Conservation (phyloP, 2,113 vertebrate species). For the Stictonetta naevosa region DNA sequence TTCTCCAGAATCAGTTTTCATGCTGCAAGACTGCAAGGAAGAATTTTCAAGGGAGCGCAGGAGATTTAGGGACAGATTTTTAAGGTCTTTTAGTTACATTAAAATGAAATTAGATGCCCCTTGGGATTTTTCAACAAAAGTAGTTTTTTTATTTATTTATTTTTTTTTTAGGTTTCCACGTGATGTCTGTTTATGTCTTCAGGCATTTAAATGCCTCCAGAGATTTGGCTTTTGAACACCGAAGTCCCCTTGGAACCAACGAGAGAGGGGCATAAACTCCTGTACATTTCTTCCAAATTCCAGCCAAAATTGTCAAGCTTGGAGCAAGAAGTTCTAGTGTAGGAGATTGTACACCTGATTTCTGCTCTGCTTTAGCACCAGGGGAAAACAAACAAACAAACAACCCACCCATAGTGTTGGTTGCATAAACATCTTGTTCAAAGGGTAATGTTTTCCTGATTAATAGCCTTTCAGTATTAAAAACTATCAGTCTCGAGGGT, state of each 20-base stretch:
- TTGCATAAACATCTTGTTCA: constrained; percentile 49
- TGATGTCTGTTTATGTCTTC: background rate
- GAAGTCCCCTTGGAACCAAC: background rate
- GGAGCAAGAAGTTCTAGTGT: background rate
- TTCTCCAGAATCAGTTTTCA: constrained; percentile 37
- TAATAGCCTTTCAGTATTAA: constrained; percentile 47
- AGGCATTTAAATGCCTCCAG: constrained; percentile 2
- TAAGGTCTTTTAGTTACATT: background rate
- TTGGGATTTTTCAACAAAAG: background rate
- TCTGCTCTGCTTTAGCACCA: constrained; percentile 14
- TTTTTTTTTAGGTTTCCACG: background rate
- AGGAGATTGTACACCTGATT: background rate
- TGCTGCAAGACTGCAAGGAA: background rate
- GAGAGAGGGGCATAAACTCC: background rate
- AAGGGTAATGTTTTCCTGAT: constrained; percentile 40
- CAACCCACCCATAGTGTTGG: background rate
- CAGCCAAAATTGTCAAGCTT: background rate
- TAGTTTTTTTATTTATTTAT: too few relatives aligned
- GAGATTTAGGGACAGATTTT: constrained; percentile 29
- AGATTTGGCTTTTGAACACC: background rate
- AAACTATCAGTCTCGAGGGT: background rate
- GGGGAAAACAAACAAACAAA: background rate
- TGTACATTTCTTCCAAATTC: background rate
- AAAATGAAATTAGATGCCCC: constrained; percentile 1
- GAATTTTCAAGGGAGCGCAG: background rate